phyloP scores from a whole-genome alignment of 2,113 vertebrate genomes.

The Toxotes chatareus region DNA sequence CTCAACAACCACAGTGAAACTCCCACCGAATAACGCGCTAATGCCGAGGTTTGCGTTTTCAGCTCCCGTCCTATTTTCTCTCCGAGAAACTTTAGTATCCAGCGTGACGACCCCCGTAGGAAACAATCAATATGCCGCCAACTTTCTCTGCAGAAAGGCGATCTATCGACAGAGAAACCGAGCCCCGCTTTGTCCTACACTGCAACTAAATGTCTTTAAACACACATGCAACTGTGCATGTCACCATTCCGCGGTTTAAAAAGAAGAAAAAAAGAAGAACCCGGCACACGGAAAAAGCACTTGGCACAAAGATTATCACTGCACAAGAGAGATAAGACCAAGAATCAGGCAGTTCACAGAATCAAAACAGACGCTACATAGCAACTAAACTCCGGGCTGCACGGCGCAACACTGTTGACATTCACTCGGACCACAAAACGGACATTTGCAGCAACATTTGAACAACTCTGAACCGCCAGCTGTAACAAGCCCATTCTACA shows the following conservation, averaged over 20 bases:
- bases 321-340: conserved; percentile 40
- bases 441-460: conserved; percentile 25
- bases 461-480: conserved; percentile 28
- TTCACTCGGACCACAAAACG: neutral
- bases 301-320: conserved; percentile 58
- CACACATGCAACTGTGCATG: neutral
- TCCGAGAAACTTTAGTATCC: conserved; percentile 51
- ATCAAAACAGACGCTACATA: conserved; percentile 68
- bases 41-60: neutral
- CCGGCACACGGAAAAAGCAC: conserved; percentile 1
- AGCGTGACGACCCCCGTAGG: conserved; percentile 32
- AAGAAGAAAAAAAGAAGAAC: neutral
- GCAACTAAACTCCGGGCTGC: conserved; percentile 32
- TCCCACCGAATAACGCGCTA: neutral
- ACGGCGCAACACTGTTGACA: conserved; percentile 11
- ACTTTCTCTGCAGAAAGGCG: conserved; percentile 75
- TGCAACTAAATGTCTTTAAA: neutral
- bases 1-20: neutral
- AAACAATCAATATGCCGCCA: conserved; percentile 78
- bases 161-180: conserved; percentile 4
- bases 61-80: neutral
- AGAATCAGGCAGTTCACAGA: conserved; percentile 50
- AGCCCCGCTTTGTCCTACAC: conserved; percentile 5
- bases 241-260: neutral
- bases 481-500: conserved; percentile 24